Evolutionary conservation across 2,888 invertebrate species (phyloP), one percentile per base, ranked within the genome.

Genomic region (Pocota personata): DNA sequence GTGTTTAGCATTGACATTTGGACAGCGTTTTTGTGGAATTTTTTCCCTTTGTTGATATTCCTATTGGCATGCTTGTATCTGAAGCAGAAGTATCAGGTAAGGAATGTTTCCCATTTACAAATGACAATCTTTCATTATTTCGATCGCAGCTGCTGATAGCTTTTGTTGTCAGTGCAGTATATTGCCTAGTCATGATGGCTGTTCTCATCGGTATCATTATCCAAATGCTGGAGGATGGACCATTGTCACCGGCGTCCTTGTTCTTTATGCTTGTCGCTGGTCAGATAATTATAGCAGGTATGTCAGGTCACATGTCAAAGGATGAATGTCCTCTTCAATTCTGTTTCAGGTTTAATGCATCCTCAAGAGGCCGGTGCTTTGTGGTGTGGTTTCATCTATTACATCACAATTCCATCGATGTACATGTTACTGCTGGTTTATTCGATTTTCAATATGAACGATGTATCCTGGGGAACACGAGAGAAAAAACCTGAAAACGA

Each of bases 391-490:
- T 90, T 95, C 79, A 94, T 98, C 46, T 98, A 98, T 91, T 97
- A 97, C 91, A 95, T 98, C 57, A 97, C 98, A 5, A 97, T 98
- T 67, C 98, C 98, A 0, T 97, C 97, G 88, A 98, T 98, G 96
- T 98, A 98, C 92, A 95, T 98, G 94, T 93, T 98, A 90, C 94
- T 98, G 69, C 96, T 98, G 88, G 96, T 98, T 73, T 98, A 97
- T 91, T 97, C 98, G 0, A 93, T 98, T 27, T 97, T 98, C 91
- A 98, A 98, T 91, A 94, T 98, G 93, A 97, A 98, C 91, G 96
- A 97, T 89, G 97, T 98, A 3, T 95, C 96, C 1, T 98, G 98
- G 98, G 98, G 98, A 4, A 98, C 98, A 0, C 93, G 98, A 82
- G 98, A 98, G 91, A 95, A 94, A 58, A 93, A 94, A 0, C 92